A percentile compares a stretch with the other conserved stretches of the same genome.
Evolutionary conservation across 2,888 invertebrate species (phyloP).

Genomic region (Gari tellinella): DNA sequence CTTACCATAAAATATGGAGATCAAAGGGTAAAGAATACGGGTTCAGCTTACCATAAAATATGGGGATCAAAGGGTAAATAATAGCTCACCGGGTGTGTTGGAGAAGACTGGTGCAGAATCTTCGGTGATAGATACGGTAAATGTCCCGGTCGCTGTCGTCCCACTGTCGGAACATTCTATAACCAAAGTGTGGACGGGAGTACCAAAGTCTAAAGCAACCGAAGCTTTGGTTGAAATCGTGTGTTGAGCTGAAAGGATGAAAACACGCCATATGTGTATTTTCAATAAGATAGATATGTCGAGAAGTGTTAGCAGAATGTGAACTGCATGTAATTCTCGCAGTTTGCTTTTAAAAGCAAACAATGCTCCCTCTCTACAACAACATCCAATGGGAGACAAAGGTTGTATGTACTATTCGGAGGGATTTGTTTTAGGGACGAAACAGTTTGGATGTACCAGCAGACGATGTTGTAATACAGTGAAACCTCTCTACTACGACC

Average conservation of each 20-base stretch:
- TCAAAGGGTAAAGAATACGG: not conserved
- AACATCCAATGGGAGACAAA: no score
- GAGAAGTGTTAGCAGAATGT: no score
- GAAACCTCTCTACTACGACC: no score
- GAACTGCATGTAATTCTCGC: no score
- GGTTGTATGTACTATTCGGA: no score
- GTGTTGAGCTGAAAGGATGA: constrained; percentile 15
- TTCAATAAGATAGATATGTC: no score
- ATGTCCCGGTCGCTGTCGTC: not conserved
- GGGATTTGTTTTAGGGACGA: no score
- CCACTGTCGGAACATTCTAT: constrained; percentile 11
- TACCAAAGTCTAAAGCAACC: constrained; percentile 3
- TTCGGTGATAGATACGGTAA: constrained; percentile 21
- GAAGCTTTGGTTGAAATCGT: constrained; percentile 10
- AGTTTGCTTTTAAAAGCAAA: not conserved
- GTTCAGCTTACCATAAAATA: not conserved
- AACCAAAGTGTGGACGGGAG: not conserved
- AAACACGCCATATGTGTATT: no score
- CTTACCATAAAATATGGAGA: no score
- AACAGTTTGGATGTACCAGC: no score
- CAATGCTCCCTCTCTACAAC: no score
- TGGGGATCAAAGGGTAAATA: not conserved
- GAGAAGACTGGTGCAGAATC: constrained; percentile 32
- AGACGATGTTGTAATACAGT: no score
- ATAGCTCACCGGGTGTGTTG: constrained; percentile 20